Percentiles rank a stretch among this genome's conserved stretches.
Evolutionary conservation across 2,888 invertebrate species (phyloP).

Genomic region (Plutella xylostella): DNA sequence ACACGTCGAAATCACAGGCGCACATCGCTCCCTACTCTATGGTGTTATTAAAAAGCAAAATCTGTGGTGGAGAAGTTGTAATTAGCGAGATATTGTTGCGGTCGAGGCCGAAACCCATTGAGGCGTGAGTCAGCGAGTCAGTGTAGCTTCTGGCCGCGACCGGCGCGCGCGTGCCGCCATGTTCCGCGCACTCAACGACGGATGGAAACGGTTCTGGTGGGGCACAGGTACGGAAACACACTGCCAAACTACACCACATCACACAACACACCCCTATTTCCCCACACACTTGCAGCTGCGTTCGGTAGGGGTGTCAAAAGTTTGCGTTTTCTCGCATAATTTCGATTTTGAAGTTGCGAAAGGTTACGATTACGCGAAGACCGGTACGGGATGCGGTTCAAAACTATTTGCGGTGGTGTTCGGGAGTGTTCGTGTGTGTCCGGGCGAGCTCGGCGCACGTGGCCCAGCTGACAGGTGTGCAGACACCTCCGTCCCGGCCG

Average conservation of each 20-base stretch:
- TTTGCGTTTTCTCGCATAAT: background rate
- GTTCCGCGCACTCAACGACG: slow-evolving; percentile 57
- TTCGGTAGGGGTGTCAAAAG: no score
- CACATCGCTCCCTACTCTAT: slow-evolving; percentile 19
- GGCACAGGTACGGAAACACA: slow-evolving; percentile 53
- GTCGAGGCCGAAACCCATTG: slow-evolving; percentile 2
- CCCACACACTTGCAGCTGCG: no score
- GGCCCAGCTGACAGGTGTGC: slow-evolving; percentile 39
- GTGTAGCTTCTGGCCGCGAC: no score
- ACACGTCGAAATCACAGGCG: slow-evolving; percentile 46
- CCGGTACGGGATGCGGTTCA: slow-evolving; percentile 23
- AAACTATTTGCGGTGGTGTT: slow-evolving; percentile 54
- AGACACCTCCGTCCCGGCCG: background rate
- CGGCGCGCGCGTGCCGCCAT: slow-evolving; percentile 50
- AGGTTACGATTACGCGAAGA: slow-evolving; percentile 24
- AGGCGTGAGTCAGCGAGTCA: slow-evolving; percentile 30
- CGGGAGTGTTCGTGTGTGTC: slow-evolving; percentile 33
- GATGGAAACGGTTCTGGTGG: slow-evolving; percentile 66
- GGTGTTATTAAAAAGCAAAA: background rate
- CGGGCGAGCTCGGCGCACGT: slow-evolving; percentile 52
- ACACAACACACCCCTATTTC: no score
- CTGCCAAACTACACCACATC: background rate
- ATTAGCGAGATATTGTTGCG: background rate
- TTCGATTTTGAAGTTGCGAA: slow-evolving; percentile 19
- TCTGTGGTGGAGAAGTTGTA: background rate